Evolutionary conservation across 2,888 invertebrate genomes (phyloP), one percentile per base, ranked within the genome.

Genomic region (Drosophila ezoana): DNA sequence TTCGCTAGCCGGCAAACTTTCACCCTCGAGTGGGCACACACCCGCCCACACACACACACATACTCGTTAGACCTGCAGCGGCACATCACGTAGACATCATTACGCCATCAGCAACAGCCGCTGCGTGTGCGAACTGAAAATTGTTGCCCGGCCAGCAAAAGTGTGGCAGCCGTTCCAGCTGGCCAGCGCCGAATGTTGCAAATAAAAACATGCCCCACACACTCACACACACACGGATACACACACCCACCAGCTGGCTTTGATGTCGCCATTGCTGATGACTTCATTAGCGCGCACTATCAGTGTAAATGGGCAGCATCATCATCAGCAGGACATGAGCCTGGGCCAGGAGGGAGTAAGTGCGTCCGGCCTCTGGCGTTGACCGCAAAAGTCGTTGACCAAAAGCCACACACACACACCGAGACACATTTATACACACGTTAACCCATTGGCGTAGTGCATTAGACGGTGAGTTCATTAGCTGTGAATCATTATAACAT

Each of bases 401-500:
- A 80, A 60, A 69, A 76, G 63, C 79, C 72, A 63, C 57, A 52
- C 52, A 23, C 49, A 28, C 33, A 28, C 51, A n/a, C 35, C 41
- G 49, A 28, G 28, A 28, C 28, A 28, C 8, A 28, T 28, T 28
- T 28, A 28, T 28, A 8, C 28, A 28, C 28, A 28, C 28, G 28
- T 28, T 28, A 28, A 28, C n/a, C 20, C 45, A 41, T 18, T 49
- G 77, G 56, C 67, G 41, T 48, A 81, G 87, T 89, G 81, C 89
- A 87, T 87, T 87, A 89, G 81, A 69, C 41, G 11, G 69, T 62
- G 65, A 89, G 90, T 89, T 90, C 89, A 89, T 89, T 90, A 89
- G 77, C 81, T 51, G 60, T 56, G 72, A 71, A 83, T 85, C 87
- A 88, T 88, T 88, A 60, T 40, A 40, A 61, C 71, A 67, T 77